Evolutionary conservation across 2,797 vertebrate species (phyloP).

Genomic region (Mus minutoides): DNA sequence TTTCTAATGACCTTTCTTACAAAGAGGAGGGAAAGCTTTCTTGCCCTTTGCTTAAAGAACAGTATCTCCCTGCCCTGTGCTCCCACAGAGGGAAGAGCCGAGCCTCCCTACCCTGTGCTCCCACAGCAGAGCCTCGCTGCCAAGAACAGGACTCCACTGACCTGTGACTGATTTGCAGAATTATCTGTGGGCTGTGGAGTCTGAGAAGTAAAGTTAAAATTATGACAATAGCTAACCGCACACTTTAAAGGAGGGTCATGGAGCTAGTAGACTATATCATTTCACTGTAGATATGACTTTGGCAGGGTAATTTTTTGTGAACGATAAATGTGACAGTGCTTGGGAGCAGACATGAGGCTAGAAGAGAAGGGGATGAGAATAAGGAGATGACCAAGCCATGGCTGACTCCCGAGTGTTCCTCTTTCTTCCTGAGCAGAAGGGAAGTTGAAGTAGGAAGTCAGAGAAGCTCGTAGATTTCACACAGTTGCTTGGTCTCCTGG

Average conservation of each 20-base stretch:
- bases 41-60: neutral
- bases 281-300: neutral
- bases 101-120: neutral
- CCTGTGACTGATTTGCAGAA: slow-evolving; percentile 50
- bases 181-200: slow-evolving; percentile 44
- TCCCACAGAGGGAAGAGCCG: neutral
- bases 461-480: neutral
- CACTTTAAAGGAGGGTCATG: slow-evolving; percentile 1
- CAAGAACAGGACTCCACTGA: neutral
- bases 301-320: neutral
- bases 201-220: neutral
- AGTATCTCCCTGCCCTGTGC: neutral
- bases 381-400: neutral
- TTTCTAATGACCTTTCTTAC: slow-evolving; percentile 56
- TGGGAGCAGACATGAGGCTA: neutral
- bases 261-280: neutral
- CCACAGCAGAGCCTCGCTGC: neutral
- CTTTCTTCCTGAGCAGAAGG: neutral
- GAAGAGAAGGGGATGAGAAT: neutral
- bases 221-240: neutral
- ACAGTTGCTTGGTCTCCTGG: neutral
- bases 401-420: neutral
- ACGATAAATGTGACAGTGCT: neutral
- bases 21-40: neutral
- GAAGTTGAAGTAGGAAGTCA: neutral